Evolutionary conservation across 1,140 invertebrate species (phyloP).

Genomic region (Trialeurodes vaporariorum): DNA sequence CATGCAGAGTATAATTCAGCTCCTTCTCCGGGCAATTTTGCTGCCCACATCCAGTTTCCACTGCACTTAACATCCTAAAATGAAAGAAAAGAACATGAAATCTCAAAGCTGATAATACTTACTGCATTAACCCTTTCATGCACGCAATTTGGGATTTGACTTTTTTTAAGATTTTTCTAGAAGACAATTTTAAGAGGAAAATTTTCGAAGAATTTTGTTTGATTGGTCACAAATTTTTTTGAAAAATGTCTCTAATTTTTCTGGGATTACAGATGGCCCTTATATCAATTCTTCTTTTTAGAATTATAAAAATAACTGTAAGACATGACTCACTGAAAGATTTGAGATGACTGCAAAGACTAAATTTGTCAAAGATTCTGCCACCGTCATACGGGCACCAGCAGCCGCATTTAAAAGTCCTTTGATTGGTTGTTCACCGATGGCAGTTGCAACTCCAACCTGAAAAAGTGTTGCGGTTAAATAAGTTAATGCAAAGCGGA

Average conservation of each 20-base stretch:
- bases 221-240: too few relatives aligned
- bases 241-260: too few relatives aligned
- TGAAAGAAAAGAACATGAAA: neutral
- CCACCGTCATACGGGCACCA: conserved; percentile 86
- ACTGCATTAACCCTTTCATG: neutral
- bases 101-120: conserved; percentile 2
- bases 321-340: conserved; percentile 36
- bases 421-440: conserved; percentile 95
- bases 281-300: too few relatives aligned
- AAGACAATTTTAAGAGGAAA: too few relatives aligned
- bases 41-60: conserved; percentile 99
- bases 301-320: too few relatives aligned
- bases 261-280: too few relatives aligned
- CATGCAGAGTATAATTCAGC: conserved; percentile 77
- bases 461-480: conserved; percentile 28
- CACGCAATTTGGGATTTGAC: too few relatives aligned
- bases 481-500: conserved; percentile 12
- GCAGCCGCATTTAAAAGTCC: conserved; percentile 65
- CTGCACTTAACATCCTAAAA: conserved; percentile 84
- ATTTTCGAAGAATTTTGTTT: too few relatives aligned
- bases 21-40: conserved; percentile 85
- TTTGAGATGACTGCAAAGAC: conserved; percentile 81
- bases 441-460: conserved; percentile 82
- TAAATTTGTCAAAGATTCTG: conserved; percentile 88
- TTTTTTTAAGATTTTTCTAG: too few relatives aligned